Evolutionary conservation across 2,888 invertebrate genomes (phyloP), one percentile per base, ranked within the genome.

Genomic region (Nudaria mundana): DNA sequence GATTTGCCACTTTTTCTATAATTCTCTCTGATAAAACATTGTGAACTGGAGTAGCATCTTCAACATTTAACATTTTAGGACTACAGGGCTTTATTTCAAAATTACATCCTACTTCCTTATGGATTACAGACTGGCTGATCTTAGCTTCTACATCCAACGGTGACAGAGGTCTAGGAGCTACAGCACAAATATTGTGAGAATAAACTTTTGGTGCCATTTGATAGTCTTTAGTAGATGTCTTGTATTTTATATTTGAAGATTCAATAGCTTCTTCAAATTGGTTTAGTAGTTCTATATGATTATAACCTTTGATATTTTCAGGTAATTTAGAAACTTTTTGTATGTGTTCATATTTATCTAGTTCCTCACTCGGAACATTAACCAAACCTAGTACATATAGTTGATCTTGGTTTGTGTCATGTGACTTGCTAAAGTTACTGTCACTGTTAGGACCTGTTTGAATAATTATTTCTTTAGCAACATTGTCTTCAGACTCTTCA

Each of bases 31-130:
- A 66, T 36, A 84, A 63, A 43, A 86, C 56, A 56, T 72, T 81
- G 61, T 81, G 79, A 16, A 78, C 67, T 24, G 85, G 81, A 43
- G 86, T 67, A 23, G 86, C 85, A 37, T 80, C 56, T 67, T 86
- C 82, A 14, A 79, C 85, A 76, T 83, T 86, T 48, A 87, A 60
- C 81, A 87, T 85, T 76, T 84, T 80, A 36, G 89, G 89, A 66
- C 89, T 89, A 53, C 88, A 89, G 15, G 88, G 89, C 49, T 79
- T 87, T 45, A 89, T 88, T 75, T 89, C 89, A 75, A 89, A 89
- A 65, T 89, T 90, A 59, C 89, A 89, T 16, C 88, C 86, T 34
- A 89, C 89, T 60, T 90, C 89, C 71, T 90, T 90, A 52, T 89
- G 89, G 48, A 90, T 90, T 14, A 90, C 80, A 7, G 89, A 90